Base-by-base conservation (phyloP, 2,113 vertebrate species). In the Scatophagus argus region DNA sequence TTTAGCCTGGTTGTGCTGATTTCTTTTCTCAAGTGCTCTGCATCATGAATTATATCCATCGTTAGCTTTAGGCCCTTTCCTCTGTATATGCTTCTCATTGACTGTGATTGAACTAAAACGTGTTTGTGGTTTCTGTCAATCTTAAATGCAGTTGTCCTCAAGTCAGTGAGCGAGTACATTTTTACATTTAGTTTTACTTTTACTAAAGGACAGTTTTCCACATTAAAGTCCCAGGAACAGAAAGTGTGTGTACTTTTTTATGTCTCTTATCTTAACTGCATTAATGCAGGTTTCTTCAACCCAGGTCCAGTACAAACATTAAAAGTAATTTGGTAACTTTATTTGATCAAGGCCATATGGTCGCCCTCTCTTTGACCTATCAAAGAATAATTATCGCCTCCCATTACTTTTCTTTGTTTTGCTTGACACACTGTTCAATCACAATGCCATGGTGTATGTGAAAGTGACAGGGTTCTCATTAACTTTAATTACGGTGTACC, bases 401-500 rank as follows among this genome's bases (percentile, higher is more conserved):
- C 25, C 44, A 47, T 82, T 85, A 73, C 55, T 51, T 81, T 75
- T 87, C 76, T 78, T 78, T 87, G 67, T 81, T 79, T 77, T 79
- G 67, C 67, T 68, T 82, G 70, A 77, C 47, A 60, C 38, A 44
- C n/a, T 77, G 55, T 70, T 89, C 60, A 67, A 49, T 84, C 70
- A 80, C 56, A 71, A 73, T 21, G 65, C 70, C 61, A 54, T 6
- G n/a, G 34, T 84, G 43, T 70, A 63, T 69, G 58, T 67, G 78
- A 74, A 90, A 87, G 73, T 86, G 84, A 84, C 77, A 79, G 70
- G 54, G 44, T 75, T 82, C 69, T 86, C 81, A 81, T 90, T 91
- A 87, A 74, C 83, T 87, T 83, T 83, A 86, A 89, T 92, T 85
- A 89, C 66, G 59, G 62, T 59, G 19, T 84, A 81, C 76, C 81